A percentile compares a stretch with the other conserved stretches of the same genome.
Conservation (phyloP, 2,797 vertebrate species). For the Bufotes viridis region DNA sequence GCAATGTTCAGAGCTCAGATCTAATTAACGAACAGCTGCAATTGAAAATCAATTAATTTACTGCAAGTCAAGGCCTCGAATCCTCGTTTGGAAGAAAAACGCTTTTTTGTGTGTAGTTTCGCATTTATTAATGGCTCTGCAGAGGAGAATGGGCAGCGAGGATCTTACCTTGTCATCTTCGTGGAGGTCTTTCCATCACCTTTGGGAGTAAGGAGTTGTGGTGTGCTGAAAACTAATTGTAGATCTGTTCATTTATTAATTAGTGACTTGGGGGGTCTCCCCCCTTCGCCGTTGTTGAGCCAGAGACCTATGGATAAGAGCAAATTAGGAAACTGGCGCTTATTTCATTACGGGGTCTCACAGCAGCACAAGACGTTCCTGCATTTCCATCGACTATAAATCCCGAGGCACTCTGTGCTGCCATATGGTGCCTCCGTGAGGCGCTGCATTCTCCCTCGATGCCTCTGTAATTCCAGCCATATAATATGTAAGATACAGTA, state of each 20-base stretch:
- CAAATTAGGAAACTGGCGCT: not conserved
- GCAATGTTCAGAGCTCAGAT: constrained; percentile 68
- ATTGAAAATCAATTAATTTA: constrained; percentile 74
- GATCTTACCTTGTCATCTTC: not conserved
- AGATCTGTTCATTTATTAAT: constrained; percentile 8
- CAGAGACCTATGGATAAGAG: not conserved
- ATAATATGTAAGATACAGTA: too few species aligned
- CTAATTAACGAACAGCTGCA: constrained; percentile 70
- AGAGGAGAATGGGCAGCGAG: not conserved
- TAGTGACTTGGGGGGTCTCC: not conserved
- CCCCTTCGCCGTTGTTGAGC: not conserved
- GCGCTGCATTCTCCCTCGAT: too few species aligned
- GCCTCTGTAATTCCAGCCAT: too few species aligned
- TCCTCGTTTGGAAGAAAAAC: constrained; percentile 57
- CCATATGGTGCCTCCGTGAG: not conserved
- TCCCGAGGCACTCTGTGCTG: not conserved
- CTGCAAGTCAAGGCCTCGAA: constrained; percentile 69
- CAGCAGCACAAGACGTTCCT: too few species aligned
- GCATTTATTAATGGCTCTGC: constrained; percentile 61
- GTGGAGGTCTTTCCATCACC: not conserved
- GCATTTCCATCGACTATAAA: too few species aligned
- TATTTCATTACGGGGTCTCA: too few species aligned
- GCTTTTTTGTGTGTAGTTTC: constrained; percentile 64
- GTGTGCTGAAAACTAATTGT: constrained; percentile 20
- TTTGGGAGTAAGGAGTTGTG: not conserved